A percentile compares a stretch with the other conserved stretches of the same genome.
These are phyloP conservation scores for Agapornis canus DNA, from an alignment of 2,797 vertebrate species.

Conservation along the genomic window DNA sequence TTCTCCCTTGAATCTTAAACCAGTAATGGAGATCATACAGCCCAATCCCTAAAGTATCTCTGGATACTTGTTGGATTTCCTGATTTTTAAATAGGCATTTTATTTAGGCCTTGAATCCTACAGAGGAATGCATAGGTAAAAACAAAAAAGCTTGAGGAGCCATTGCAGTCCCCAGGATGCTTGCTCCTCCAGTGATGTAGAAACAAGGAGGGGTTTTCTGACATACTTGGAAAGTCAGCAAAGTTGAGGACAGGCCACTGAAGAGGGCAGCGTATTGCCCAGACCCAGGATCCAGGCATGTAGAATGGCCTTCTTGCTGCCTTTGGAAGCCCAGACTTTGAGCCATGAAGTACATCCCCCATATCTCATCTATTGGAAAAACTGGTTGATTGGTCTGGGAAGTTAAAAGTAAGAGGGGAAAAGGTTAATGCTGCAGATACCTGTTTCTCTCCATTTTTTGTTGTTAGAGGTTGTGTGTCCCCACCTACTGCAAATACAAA, in stretches of 20 bases:
- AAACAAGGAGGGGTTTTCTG: background rate
- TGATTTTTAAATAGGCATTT: background rate
- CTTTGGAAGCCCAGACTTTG: background rate
- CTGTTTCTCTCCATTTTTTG: background rate
- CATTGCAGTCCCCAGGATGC: background rate
- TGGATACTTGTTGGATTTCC: background rate
- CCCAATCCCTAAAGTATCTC: background rate
- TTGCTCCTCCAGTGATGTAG: background rate
- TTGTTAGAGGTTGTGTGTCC: slow-evolving; percentile 78
- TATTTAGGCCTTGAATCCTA: background rate
- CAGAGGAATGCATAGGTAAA: background rate
- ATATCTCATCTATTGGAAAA: background rate
- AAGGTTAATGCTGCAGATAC: background rate
- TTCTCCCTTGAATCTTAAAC: background rate
- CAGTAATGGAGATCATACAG: background rate
- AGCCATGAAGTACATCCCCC: background rate
- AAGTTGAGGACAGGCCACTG: background rate
- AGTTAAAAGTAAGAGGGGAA: background rate
- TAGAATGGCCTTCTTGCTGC: background rate
- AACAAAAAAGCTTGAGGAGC: background rate
- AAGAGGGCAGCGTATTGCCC: background rate
- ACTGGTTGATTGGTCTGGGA: background rate
- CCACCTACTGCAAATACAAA: slow-evolving; percentile 86
- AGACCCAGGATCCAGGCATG: background rate
- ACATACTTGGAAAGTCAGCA: background rate